phyloP scores from a whole-genome alignment of 2,113 vertebrate genomes.

The Callipepla squamata region DNA sequence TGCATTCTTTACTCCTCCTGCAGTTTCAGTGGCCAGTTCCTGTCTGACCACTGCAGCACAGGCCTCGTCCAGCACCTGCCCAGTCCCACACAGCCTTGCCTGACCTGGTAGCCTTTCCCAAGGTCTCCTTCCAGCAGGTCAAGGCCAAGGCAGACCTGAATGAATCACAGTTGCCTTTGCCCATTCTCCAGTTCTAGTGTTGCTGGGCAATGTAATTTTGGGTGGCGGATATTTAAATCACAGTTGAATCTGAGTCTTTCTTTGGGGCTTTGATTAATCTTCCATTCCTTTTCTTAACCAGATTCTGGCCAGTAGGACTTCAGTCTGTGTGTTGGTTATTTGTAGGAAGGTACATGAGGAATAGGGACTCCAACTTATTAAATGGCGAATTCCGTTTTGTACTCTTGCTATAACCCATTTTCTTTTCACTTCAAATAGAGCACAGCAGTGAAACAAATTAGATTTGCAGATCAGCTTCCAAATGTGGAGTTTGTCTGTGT shows the following conservation, averaged over 20 bases:
- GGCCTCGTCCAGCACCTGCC: neutral
- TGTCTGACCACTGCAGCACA: neutral
- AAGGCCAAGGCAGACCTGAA: neutral
- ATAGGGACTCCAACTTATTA: neutral
- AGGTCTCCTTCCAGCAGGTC: neutral
- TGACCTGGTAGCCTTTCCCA: neutral
- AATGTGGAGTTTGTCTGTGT: neutral
- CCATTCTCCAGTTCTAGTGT: fast-evolving
- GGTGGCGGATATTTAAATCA: neutral
- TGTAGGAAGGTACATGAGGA: neutral
- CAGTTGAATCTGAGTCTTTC: neutral
- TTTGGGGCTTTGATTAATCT: neutral
- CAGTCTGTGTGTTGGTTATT: neutral
- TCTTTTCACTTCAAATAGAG: slow-evolving; percentile 3
- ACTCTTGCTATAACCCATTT: neutral
- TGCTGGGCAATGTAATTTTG: neutral
- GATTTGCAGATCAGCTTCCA: neutral
- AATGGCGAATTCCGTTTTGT: neutral
- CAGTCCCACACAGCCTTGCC: fast-evolving
- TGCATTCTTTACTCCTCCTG: neutral
- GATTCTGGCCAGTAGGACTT: neutral
- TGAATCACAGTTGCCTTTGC: neutral
- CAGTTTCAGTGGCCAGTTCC: neutral
- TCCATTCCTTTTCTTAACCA: neutral
- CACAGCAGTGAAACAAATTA: neutral